phyloP scores from a whole-genome alignment of 2,113 vertebrate species.

The Neodon shergylaensis region DNA sequence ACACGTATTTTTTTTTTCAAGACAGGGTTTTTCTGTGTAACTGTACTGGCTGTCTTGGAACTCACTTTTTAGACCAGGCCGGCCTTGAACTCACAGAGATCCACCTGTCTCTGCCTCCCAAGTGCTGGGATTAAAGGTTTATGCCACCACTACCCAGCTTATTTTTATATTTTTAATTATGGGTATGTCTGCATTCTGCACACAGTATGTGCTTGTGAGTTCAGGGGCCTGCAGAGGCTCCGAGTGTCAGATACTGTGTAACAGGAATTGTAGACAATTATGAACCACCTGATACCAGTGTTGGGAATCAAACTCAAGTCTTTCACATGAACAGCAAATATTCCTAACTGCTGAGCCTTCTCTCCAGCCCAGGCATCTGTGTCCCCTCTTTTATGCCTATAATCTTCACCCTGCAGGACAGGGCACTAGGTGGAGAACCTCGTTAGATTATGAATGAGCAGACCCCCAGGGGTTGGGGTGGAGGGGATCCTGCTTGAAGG shows the following conservation, averaged over 20 bases:
- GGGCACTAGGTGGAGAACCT: conserved; percentile 35
- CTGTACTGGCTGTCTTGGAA: not conserved
- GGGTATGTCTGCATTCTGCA: not conserved
- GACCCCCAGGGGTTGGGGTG: not conserved
- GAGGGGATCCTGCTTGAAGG: conserved; percentile 43
- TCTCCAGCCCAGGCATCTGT: not conserved
- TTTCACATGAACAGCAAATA: too few species aligned
- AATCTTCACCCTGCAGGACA: not conserved
- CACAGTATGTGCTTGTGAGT: not conserved
- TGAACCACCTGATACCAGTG: not conserved
- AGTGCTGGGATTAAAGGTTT: not conserved
- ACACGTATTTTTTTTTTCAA: not conserved
- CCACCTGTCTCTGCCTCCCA: not conserved
- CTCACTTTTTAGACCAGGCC: not conserved
- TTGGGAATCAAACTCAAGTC: not conserved
- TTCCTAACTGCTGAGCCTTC: not conserved
- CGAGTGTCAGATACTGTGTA: not conserved
- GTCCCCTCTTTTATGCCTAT: not conserved
- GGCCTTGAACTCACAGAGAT: not conserved
- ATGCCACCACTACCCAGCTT: not conserved
- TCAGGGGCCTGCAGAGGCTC: not conserved
- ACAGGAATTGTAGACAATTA: not conserved
- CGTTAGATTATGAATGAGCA: conserved; percentile 19
- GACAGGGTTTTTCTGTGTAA: not conserved
- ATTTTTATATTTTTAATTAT: not conserved